phyloP scores from a whole-genome alignment of 2,797 vertebrate species.

The Lepilemur ruficaudatus region DNA sequence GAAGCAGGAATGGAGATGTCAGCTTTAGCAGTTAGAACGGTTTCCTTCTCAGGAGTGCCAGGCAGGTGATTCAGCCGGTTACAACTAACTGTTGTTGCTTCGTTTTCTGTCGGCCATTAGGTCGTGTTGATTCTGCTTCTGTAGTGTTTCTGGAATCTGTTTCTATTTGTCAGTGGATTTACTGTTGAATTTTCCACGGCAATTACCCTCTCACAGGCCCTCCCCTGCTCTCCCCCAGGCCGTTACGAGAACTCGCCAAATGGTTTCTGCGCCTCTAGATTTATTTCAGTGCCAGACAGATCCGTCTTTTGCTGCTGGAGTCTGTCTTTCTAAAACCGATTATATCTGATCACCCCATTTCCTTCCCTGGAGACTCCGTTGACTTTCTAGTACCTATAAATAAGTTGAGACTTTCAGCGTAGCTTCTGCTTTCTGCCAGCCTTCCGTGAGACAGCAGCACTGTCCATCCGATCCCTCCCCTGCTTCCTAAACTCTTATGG shows the following conservation, averaged over 20 bases:
- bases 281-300: not conserved
- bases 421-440: not conserved
- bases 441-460: not conserved
- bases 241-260: not conserved
- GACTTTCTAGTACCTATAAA: not conserved
- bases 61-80: not conserved
- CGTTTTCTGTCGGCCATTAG: not conserved
- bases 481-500: not conserved
- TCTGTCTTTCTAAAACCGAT: not conserved
- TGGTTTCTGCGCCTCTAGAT: not conserved
- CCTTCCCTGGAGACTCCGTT: not conserved
- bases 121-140: not conserved
- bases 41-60: not conserved
- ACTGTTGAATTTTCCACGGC: not conserved
- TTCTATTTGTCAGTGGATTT: not conserved
- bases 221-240: not conserved
- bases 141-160: not conserved
- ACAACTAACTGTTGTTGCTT: not conserved
- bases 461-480: not conserved
- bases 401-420: not conserved
- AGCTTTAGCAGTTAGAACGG: not conserved
- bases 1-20: not conserved
- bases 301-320: not conserved
- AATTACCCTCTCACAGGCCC: not conserved
- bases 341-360: not conserved